Percentiles rank a stretch among this genome's conserved stretches.
Evolutionary conservation across 37 sponge, comb jelly and placozoan genomes (phyloP).

Genomic region (Aphrocallistes beatrix): DNA sequence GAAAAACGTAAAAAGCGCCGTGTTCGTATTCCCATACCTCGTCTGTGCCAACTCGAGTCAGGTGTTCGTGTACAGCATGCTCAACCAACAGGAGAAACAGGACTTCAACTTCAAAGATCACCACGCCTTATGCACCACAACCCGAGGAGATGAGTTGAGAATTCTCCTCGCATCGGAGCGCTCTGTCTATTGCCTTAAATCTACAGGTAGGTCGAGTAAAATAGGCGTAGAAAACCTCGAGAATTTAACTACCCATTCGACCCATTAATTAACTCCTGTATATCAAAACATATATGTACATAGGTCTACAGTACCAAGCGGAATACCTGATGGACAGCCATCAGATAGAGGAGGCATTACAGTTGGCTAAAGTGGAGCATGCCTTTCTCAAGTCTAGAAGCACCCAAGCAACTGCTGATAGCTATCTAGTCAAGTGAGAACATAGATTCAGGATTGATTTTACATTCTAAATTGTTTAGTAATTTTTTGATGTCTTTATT

Average conservation of each 20-base stretch:
- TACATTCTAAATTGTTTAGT: not conserved
- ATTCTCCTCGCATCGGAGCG: not conserved
- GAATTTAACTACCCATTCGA: too few relatives aligned
- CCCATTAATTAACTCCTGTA: too few relatives aligned
- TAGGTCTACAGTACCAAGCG: slow-evolving; percentile 30
- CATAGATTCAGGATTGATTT: not conserved
- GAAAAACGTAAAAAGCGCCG: not conserved
- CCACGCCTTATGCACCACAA: not conserved
- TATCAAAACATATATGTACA: not conserved
- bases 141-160: not conserved
- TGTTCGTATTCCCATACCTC: not conserved
- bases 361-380: slow-evolving; percentile 41
- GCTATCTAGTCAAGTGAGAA: not conserved
- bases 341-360: slow-evolving; percentile 53
- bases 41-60: not conserved
- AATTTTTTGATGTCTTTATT: not conserved
- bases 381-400: slow-evolving; percentile 18
- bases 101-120: slow-evolving; percentile 2
- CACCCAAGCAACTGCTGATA: not conserved
- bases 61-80: slow-evolving; percentile 1
- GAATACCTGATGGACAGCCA: slow-evolving; percentile 34
- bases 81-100: slow-evolving; percentile 13
- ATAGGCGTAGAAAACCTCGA: too few relatives aligned
- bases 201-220: not conserved
- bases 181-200: not conserved